Evolutionary conservation across 2,888 invertebrate species (phyloP).

Genomic region (Mythimna pallens): DNA sequence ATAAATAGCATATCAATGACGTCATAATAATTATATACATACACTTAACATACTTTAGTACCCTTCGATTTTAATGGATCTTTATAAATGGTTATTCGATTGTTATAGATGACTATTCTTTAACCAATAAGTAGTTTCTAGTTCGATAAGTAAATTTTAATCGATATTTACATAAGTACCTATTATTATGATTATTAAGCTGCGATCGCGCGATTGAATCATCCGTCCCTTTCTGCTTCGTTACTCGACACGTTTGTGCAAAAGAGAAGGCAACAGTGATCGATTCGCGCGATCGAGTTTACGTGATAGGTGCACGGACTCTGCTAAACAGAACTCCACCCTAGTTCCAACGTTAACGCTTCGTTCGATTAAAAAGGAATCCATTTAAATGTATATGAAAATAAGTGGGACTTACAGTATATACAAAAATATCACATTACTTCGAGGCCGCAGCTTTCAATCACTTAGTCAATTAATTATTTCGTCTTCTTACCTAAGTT

Average conservation of each 20-base stretch:
- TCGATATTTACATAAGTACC: constrained; percentile 88
- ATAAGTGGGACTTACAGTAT: constrained; percentile 91
- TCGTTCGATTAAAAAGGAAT: constrained; percentile 87
- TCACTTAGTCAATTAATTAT: constrained; percentile 87
- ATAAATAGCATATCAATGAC: constrained; percentile 88
- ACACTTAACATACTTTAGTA: constrained; percentile 88
- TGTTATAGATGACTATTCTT: constrained; percentile 85
- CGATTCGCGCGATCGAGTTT: constrained; percentile 67
- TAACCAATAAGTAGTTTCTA: constrained; percentile 77
- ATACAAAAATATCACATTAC: constrained; percentile 91
- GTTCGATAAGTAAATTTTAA: constrained; percentile 81
- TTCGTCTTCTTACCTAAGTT: constrained; percentile 87
- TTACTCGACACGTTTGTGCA: constrained; percentile 54
- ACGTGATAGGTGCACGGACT: constrained; percentile 69
- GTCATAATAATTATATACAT: constrained; percentile 85
- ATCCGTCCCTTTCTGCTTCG: constrained; percentile 52
- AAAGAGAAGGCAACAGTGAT: constrained; percentile 52
- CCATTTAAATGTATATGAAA: constrained; percentile 90
- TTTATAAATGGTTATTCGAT: constrained; percentile 83
- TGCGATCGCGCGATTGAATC: constrained; percentile 59
- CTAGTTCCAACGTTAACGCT: constrained; percentile 82
- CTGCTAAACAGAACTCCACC: constrained; percentile 75
- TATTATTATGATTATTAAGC: constrained; percentile 75
- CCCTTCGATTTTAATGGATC: constrained; percentile 89
- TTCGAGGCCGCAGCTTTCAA: constrained; percentile 91